Evolutionary conservation across 2,113 vertebrate species (phyloP).

Genomic region (Tragelaphus imberbis): DNA sequence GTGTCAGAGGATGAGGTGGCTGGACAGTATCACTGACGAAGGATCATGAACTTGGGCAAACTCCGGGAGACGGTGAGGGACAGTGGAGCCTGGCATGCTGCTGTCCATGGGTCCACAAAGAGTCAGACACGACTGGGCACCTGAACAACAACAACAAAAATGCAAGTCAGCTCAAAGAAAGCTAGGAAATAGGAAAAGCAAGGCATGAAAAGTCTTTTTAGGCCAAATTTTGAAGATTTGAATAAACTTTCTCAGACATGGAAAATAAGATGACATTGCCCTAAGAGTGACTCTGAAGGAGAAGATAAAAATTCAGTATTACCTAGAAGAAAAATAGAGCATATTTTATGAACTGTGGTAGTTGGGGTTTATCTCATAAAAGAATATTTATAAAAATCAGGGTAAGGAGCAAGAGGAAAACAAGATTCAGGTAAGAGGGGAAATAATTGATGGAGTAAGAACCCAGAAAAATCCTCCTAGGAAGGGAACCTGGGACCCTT

Average conservation of each 20-base stretch:
- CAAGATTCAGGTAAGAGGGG: neutral
- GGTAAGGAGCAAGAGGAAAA: neutral
- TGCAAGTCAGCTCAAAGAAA: neutral
- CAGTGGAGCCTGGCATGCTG: neutral
- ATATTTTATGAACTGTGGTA: neutral
- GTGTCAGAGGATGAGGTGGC: neutral
- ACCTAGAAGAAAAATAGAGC: neutral
- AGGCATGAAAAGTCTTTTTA: neutral
- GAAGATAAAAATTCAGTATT: neutral
- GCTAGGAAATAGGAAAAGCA: neutral
- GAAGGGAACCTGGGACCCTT: neutral
- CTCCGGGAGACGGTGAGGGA: neutral
- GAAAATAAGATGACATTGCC: neutral
- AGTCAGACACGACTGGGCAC: neutral
- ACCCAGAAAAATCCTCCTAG: neutral
- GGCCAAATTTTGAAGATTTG: neutral
- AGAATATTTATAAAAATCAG: neutral
- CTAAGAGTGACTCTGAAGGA: neutral
- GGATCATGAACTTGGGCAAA: neutral
- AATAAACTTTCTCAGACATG: neutral
- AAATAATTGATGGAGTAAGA: neutral
- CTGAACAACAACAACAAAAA: neutral
- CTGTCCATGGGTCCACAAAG: neutral
- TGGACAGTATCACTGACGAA: neutral
- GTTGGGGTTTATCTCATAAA: neutral